Evolutionary conservation across 1,140 invertebrate genomes (phyloP).

Genomic region (Vanessa atalanta): DNA sequence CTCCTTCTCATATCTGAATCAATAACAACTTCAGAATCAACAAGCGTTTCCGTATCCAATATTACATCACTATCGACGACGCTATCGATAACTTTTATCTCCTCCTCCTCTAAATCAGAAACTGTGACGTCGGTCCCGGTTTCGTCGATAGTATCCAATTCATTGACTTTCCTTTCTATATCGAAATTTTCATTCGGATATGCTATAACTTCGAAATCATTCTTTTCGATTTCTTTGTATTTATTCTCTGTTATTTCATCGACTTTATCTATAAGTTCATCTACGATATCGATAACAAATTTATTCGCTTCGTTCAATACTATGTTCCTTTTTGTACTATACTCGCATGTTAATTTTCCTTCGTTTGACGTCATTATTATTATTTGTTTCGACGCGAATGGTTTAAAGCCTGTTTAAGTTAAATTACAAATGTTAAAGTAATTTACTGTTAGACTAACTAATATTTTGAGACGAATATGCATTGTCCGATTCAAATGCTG

Average conservation of each 20-base stretch:
- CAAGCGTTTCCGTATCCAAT: conserved; percentile 36
- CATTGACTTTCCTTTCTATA: conserved; percentile 42
- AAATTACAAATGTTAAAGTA: neutral
- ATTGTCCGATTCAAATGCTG: too few species aligned
- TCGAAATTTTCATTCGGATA: conserved; percentile 41
- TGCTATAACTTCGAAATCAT: conserved; percentile 58
- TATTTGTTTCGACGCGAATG: conserved; percentile 65
- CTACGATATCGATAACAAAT: conserved; percentile 47
- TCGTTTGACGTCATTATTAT: conserved; percentile 59
- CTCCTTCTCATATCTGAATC: conserved; percentile 8
- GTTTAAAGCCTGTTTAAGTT: conserved; percentile 57
- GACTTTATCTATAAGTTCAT: conserved; percentile 56
- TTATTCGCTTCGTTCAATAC: conserved; percentile 31
- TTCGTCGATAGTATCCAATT: conserved; percentile 61
- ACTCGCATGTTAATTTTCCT: conserved; percentile 51
- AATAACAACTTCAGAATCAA: conserved; percentile 19
- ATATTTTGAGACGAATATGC: neutral
- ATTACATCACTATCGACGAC: conserved; percentile 5
- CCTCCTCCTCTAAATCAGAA: conserved; percentile 42
- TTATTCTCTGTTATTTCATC: conserved; percentile 42
- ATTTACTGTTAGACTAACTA: neutral
- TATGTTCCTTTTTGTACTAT: conserved; percentile 26
- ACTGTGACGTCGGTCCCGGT: conserved; percentile 45
- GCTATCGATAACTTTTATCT: conserved; percentile 44
- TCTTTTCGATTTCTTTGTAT: conserved; percentile 39